phyloP scores from a whole-genome alignment of 2,888 invertebrate species.

The Willowsia nigromaculata region DNA sequence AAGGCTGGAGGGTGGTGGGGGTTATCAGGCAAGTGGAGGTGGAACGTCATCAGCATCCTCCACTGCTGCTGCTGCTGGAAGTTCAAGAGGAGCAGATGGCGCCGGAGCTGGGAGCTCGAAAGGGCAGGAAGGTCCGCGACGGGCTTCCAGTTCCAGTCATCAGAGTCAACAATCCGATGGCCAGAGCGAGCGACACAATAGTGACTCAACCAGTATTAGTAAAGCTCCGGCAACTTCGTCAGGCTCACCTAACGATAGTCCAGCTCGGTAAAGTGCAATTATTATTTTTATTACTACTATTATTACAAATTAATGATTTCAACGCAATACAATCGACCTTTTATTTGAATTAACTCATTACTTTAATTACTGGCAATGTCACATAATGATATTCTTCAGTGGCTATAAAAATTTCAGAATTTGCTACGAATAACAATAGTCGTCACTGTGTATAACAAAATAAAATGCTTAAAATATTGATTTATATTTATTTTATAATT shows the following conservation, averaged over 20 bases:
- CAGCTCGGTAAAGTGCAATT: slow-evolving; percentile 75
- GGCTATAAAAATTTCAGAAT: too few species aligned
- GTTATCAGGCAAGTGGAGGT: slow-evolving; percentile 69
- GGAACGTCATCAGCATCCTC: slow-evolving; percentile 59
- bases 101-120: slow-evolving; percentile 55
- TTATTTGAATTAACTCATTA: too few species aligned
- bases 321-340: background rate
- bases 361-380: too few species aligned
- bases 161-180: slow-evolving; percentile 75
- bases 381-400: too few species aligned
- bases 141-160: slow-evolving; percentile 77
- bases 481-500: too few species aligned
- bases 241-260: slow-evolving; percentile 78
- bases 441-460: too few species aligned
- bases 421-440: too few species aligned
- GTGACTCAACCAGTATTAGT: slow-evolving; percentile 77
- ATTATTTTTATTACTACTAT: background rate
- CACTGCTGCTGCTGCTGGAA: slow-evolving; percentile 52
- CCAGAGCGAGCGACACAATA: slow-evolving; percentile 72
- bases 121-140: slow-evolving; percentile 71
- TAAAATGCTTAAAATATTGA: too few species aligned
- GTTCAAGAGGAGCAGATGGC: slow-evolving; percentile 60
- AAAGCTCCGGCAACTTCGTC: slow-evolving; percentile 78
- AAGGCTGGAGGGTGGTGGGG: slow-evolving; percentile 73
- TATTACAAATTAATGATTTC: background rate